Evolutionary conservation across 2,888 invertebrate genomes (phyloP).

Genomic region (Lymantria monacha): DNA sequence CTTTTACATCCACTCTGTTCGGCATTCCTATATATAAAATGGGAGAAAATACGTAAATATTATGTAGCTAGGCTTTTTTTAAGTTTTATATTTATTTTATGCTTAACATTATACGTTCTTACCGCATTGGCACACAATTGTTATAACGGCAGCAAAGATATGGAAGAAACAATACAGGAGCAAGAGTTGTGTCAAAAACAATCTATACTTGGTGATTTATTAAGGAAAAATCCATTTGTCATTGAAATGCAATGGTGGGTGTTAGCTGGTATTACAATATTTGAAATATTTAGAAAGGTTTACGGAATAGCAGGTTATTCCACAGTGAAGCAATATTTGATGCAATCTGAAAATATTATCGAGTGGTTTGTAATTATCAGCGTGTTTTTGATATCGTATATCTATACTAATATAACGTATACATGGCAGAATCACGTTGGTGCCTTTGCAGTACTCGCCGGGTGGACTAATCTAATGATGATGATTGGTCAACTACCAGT

Average conservation of each 20-base stretch:
- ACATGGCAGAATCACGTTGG: slow-evolving; percentile 94
- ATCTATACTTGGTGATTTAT: slow-evolving; percentile 88
- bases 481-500: slow-evolving; percentile 94
- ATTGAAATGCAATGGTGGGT: slow-evolving; percentile 94
- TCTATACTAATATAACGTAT: slow-evolving; percentile 88
- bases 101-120: slow-evolving; percentile 90
- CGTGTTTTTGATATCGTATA: slow-evolving; percentile 91
- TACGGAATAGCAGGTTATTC: slow-evolving; percentile 92
- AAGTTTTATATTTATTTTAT: slow-evolving; percentile 90
- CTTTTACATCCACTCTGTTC: slow-evolving; percentile 93
- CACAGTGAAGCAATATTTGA: slow-evolving; percentile 90
- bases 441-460: slow-evolving; percentile 91
- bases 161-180: slow-evolving; percentile 87
- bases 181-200: slow-evolving; percentile 90
- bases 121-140: slow-evolving; percentile 92
- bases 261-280: slow-evolving; percentile 88
- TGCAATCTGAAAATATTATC: slow-evolving; percentile 92
- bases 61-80: slow-evolving; percentile 90
- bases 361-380: slow-evolving; percentile 94
- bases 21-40: slow-evolving; percentile 93
- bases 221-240: slow-evolving; percentile 88
- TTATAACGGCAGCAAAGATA: slow-evolving; percentile 90
- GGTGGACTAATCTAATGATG: slow-evolving; percentile 95
- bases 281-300: slow-evolving; percentile 90
- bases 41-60: slow-evolving; percentile 95